phyloP scores from a whole-genome alignment of 37 sponge, comb jelly and placozoan genomes.

The Bolinopsis microptera region DNA sequence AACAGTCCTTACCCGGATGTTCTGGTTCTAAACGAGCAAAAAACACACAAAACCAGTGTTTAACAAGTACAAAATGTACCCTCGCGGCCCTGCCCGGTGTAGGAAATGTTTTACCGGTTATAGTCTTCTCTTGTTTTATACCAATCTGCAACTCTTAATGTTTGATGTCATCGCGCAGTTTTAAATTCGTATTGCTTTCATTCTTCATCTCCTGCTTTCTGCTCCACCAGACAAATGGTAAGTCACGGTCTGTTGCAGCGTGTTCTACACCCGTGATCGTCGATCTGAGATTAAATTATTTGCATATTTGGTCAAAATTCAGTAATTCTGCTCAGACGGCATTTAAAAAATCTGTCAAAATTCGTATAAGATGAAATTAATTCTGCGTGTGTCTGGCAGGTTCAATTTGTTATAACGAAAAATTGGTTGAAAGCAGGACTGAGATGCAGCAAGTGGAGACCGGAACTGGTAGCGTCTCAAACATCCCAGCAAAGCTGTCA shows the following conservation, averaged over 20 bases:
- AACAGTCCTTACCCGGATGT: neutral
- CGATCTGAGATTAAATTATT: no score
- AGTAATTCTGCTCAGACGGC: no score
- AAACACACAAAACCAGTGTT: neutral
- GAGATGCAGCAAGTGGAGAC: neutral
- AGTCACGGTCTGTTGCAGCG: no score
- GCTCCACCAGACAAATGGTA: neutral
- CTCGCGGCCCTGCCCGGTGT: no score
- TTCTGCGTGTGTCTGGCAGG: no score
- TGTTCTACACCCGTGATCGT: no score
- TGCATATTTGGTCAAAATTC: no score
- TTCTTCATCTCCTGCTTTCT: neutral
- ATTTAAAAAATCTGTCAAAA: no score
- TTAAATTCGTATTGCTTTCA: neutral
- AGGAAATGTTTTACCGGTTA: neutral
- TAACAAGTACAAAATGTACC: neutral
- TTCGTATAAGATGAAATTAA: no score
- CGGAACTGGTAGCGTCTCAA: neutral
- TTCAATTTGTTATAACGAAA: neutral
- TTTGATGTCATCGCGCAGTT: neutral
- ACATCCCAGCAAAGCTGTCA: neutral
- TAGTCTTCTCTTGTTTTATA: neutral
- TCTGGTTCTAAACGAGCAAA: neutral
- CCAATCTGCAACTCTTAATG: neutral
- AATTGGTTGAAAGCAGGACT: neutral